Percentiles rank a stretch among this genome's conserved stretches.
phyloP scores from a whole-genome alignment of 1,140 invertebrate species.

The Geopemphigus sp. region DNA sequence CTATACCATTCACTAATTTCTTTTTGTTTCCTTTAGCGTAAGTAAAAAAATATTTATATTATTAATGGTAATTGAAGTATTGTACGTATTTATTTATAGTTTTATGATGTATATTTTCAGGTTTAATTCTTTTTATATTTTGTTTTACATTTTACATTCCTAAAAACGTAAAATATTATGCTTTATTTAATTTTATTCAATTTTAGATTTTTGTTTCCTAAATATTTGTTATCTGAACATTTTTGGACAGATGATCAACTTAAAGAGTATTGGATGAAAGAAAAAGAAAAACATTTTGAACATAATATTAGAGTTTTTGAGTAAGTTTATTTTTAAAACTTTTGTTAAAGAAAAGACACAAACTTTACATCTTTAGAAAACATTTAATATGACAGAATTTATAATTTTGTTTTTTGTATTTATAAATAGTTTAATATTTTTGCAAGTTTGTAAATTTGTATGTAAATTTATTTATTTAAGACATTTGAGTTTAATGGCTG shows the following conservation, averaged over 20 bases:
- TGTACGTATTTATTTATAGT: neutral
- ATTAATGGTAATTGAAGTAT: neutral
- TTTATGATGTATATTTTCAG: neutral
- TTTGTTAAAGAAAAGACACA: too few species aligned
- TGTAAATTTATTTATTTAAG: constrained; percentile 15
- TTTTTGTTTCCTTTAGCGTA: constrained; percentile 45
- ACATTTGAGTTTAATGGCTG: constrained; percentile 45
- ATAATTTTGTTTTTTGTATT: neutral
- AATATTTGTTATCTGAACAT: constrained; percentile 43
- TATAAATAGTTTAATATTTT: neutral
- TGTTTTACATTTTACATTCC: neutral
- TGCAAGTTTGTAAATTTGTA: neutral
- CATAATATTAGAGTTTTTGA: constrained; percentile 41
- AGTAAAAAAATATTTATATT: constrained; percentile 16
- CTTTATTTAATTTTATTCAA: constrained; percentile 10
- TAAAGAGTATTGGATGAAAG: constrained; percentile 37
- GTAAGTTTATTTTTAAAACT: constrained; percentile 3
- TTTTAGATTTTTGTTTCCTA: constrained; percentile 44
- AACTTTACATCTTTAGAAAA: too few species aligned
- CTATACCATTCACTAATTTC: constrained; percentile 42
- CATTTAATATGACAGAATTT: too few species aligned
- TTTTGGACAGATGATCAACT: constrained; percentile 40
- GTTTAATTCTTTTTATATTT: neutral
- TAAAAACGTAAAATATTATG: neutral
- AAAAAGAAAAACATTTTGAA: constrained; percentile 17